These are phyloP conservation scores for Eudasyphora cyanicolor DNA, from an alignment of 2,888 invertebrate genomes.

Conservation along the genomic window DNA sequence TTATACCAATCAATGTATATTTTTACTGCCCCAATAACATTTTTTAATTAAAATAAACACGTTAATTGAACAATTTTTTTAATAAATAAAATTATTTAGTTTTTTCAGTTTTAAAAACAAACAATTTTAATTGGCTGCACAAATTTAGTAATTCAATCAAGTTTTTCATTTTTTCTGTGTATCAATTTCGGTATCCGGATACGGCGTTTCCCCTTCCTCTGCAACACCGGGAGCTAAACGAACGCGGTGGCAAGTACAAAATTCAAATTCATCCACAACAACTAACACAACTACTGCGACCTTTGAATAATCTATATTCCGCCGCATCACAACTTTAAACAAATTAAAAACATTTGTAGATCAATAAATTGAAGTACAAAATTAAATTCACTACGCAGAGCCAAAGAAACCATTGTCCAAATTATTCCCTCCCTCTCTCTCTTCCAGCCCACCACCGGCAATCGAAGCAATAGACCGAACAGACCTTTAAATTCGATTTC, in stretches of 20 bases:
- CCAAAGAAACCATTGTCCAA: neutral
- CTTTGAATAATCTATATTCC: constrained; percentile 17
- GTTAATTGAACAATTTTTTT: too few species aligned
- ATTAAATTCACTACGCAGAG: constrained; percentile 7
- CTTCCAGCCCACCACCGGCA: too few species aligned
- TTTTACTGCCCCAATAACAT: too few species aligned
- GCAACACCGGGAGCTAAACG: constrained; percentile 16
- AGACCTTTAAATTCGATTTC: constrained; percentile 8
- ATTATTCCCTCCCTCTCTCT: too few species aligned
- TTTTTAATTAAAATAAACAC: too few species aligned
- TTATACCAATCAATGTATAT: too few species aligned
- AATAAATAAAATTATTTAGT: too few species aligned
- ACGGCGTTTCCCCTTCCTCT: neutral
- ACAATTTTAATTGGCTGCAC: too few species aligned
- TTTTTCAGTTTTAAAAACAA: too few species aligned
- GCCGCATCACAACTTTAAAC: neutral
- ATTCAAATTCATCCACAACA: neutral
- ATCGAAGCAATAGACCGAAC: neutral
- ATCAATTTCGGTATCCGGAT: too few species aligned
- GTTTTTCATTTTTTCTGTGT: too few species aligned
- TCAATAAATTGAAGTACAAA: constrained; percentile 23
- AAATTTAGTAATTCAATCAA: too few species aligned
- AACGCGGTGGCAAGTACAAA: neutral
- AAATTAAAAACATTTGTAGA: constrained; percentile 9
- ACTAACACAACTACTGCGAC: constrained; percentile 3